phyloP scores from a whole-genome alignment of 92 coral and sea anemone genomes.

The Nematostella vectensis region DNA sequence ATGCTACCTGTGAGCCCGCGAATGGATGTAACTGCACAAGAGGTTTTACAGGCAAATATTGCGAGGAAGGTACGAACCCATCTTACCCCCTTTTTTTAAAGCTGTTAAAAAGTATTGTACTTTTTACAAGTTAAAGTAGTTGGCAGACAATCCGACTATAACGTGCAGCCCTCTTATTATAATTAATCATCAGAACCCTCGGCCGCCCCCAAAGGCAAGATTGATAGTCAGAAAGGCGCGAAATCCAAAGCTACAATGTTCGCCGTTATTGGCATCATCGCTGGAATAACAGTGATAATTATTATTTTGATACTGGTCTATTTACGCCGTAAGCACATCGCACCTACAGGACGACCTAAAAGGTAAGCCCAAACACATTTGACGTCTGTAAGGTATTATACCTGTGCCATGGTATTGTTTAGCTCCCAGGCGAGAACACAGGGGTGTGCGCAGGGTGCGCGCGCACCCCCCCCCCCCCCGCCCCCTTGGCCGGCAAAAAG shows the following conservation, averaged over 20 bases:
- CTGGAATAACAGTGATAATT: conserved; percentile 31
- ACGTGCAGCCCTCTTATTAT: too few relatives aligned
- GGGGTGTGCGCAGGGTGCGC: too few relatives aligned
- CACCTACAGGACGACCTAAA: conserved; percentile 9
- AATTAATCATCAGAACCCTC: too few relatives aligned
- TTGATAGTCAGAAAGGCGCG: neutral
- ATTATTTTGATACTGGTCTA: conserved; percentile 36
- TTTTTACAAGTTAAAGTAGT: too few relatives aligned
- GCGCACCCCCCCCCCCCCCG: too few relatives aligned
- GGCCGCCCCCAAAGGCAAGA: conserved; percentile 2
- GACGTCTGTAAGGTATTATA: too few relatives aligned
- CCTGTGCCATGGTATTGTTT: too few relatives aligned
- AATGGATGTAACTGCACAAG: conserved; percentile 65
- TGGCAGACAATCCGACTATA: too few relatives aligned
- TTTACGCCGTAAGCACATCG: conserved; percentile 24
- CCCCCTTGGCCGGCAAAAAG: too few relatives aligned
- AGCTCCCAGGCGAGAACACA: too few relatives aligned
- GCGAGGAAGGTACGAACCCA: conserved; percentile 45
- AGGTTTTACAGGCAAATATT: conserved; percentile 64
- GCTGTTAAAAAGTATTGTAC: too few relatives aligned
- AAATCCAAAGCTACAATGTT: neutral
- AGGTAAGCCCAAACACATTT: conserved; percentile 16
- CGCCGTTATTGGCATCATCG: conserved; percentile 34
- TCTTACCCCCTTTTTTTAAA: too few relatives aligned
- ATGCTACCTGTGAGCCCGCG: conserved; percentile 49